Percentiles rank a stretch among this genome's conserved stretches.
These are phyloP conservation scores for Lordiphosa mommai DNA, from an alignment of 1,140 invertebrate genomes.

Conservation along the genomic window DNA sequence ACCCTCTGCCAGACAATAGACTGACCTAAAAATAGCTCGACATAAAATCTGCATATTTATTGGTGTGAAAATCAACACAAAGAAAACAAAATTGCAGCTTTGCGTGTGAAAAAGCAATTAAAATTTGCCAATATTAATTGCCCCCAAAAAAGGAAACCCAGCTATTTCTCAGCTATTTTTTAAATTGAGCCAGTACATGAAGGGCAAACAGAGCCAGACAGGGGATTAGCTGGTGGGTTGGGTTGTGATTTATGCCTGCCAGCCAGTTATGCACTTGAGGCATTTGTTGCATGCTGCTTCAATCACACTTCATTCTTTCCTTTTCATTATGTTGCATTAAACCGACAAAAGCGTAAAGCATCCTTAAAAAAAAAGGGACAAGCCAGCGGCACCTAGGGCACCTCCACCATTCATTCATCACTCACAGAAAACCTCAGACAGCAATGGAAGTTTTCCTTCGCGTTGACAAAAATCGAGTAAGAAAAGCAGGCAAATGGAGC, in stretches of 20 bases:
- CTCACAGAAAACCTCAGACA: conserved; percentile 22
- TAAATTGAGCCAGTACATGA: conserved; percentile 69
- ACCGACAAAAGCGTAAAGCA: conserved; percentile 20
- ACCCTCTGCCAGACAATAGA: no score
- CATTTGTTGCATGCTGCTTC: conserved; percentile 67
- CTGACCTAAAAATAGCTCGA: conserved; percentile 7
- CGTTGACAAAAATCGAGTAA: conserved; percentile 39
- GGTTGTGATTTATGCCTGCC: conserved; percentile 65
- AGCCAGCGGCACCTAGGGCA: neutral
- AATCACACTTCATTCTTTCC: conserved; percentile 46
- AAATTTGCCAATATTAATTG: conserved; percentile 67
- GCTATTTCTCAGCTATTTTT: conserved; percentile 54
- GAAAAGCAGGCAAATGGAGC: conserved; percentile 32
- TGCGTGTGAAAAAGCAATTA: conserved; percentile 69
- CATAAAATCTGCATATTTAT: conserved; percentile 46
- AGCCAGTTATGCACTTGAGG: conserved; percentile 69
- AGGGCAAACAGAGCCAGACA: conserved; percentile 61
- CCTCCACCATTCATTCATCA: conserved; percentile 49
- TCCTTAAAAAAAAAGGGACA: neutral
- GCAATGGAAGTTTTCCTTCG: conserved; percentile 30
- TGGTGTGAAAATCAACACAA: conserved; percentile 58
- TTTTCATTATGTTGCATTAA: conserved; percentile 64
- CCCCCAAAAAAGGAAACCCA: conserved; percentile 45
- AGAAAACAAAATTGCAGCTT: conserved; percentile 50
- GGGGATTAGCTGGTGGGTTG: conserved; percentile 47